Evolutionary conservation across 2,113 vertebrate species (phyloP).

Genomic region (Rhineura floridana): DNA sequence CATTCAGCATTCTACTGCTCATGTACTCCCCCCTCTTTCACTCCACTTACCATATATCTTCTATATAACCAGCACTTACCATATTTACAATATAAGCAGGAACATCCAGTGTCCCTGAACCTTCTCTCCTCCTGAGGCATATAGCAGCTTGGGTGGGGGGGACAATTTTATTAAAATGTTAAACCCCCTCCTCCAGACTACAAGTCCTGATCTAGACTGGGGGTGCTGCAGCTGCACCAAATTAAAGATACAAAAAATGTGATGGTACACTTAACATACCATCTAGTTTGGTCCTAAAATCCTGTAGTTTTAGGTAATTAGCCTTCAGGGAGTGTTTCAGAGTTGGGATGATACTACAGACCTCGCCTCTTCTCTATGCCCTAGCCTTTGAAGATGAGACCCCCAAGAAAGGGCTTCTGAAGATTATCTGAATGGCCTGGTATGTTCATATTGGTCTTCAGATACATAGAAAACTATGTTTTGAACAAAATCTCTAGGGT

Average conservation of each 20-base stretch:
- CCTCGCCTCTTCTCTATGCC: background rate
- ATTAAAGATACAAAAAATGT: background rate
- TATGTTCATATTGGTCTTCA: too few species aligned
- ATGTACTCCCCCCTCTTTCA: too few species aligned
- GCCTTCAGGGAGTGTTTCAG: background rate
- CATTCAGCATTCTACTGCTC: too few species aligned
- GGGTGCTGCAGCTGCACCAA: background rate
- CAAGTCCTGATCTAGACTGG: background rate
- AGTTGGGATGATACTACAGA: background rate
- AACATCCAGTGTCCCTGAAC: too few species aligned
- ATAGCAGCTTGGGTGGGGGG: too few species aligned
- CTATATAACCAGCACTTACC: too few species aligned
- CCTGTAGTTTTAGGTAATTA: background rate
- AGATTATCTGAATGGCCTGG: too few species aligned
- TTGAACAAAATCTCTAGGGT: background rate
- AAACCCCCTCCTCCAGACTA: background rate
- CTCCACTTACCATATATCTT: too few species aligned
- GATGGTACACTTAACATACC: background rate
- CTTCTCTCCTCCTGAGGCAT: too few species aligned
- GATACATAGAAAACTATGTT: background rate
- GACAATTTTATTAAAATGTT: background rate
- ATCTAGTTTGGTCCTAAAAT: background rate
- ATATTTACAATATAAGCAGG: too few species aligned
- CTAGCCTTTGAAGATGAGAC: background rate
- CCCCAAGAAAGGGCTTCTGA: background rate